Evolutionary conservation across 1,140 invertebrate genomes (phyloP).

Genomic region (Xylocopa sonorina): DNA sequence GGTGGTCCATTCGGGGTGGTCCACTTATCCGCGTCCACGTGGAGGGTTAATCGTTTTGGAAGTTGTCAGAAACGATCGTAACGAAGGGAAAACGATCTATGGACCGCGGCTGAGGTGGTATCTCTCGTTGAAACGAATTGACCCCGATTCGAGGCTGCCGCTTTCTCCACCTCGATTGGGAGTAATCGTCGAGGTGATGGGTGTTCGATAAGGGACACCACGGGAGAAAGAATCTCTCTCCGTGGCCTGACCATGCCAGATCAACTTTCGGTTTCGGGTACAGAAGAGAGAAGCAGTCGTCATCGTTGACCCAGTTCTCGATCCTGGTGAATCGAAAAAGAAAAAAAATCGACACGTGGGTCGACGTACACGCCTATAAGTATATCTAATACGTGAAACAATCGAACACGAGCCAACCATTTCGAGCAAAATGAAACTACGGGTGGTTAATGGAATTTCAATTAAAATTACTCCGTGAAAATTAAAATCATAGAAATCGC

Average conservation of each 20-base stretch:
- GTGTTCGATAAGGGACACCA: slow-evolving; percentile 64
- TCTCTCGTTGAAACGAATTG: slow-evolving; percentile 71
- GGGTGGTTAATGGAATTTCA: background rate
- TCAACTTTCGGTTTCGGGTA: slow-evolving; percentile 75
- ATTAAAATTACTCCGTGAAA: too few relatives aligned
- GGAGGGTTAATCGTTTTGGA: background rate
- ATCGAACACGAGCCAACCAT: too few relatives aligned
- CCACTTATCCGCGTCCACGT: too few relatives aligned
- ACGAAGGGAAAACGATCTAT: slow-evolving; percentile 68
- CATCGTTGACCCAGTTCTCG: slow-evolving; percentile 41
- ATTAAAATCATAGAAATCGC: background rate
- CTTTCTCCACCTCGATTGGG: slow-evolving; percentile 72
- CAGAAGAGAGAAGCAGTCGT: slow-evolving; percentile 29
- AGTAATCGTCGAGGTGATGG: slow-evolving; percentile 67
- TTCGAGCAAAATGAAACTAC: too few relatives aligned
- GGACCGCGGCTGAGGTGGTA: slow-evolving; percentile 40
- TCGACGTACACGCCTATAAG: too few relatives aligned
- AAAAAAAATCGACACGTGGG: slow-evolving; percentile 40
- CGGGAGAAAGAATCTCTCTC: slow-evolving; percentile 48
- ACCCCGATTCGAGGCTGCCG: slow-evolving; percentile 66
- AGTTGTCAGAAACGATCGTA: slow-evolving; percentile 53
- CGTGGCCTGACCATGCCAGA: slow-evolving; percentile 60
- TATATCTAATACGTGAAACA: background rate
- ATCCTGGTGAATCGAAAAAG: slow-evolving; percentile 18
- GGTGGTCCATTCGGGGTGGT: too few relatives aligned